These are phyloP conservation scores for Oncorhynchus nerka DNA, from an alignment of 2,113 vertebrate species.

Conservation along the genomic window DNA sequence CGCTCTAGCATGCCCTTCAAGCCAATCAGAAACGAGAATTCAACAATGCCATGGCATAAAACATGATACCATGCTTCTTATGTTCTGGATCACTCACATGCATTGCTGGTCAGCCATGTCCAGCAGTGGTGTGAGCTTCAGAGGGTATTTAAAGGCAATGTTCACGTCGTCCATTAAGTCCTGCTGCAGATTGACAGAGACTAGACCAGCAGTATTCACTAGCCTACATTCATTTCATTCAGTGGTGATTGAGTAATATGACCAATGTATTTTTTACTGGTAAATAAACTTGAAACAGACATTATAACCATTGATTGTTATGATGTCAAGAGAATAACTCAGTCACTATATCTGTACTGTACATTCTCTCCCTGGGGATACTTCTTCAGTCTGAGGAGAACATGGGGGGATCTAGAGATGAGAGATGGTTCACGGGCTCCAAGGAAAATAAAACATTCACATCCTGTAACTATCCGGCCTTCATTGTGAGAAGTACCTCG, in stretches of 20 bases:
- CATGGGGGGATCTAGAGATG: constrained; percentile 90
- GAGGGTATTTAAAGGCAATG: constrained; percentile 88
- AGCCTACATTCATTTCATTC: not conserved
- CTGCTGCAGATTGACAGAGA: constrained; percentile 57
- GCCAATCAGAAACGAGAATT: too few relatives aligned
- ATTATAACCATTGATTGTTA: not conserved
- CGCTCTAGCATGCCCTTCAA: too few relatives aligned
- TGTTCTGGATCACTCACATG: constrained; percentile 79
- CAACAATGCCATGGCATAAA: too few relatives aligned
- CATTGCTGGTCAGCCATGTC: constrained; percentile 97
- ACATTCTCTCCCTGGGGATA: constrained; percentile 90
- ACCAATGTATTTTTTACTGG: too few relatives aligned
- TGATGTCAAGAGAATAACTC: not conserved
- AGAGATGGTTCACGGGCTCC: not conserved
- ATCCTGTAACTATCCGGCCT: not conserved
- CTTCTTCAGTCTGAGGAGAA: constrained; percentile 92
- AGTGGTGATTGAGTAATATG: too few relatives aligned
- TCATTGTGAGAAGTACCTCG: constrained; percentile 74
- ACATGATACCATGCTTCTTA: not conserved
- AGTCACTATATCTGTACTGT: constrained; percentile 72
- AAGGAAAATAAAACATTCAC: not conserved
- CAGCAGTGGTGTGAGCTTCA: constrained; percentile 91
- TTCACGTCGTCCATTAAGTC: constrained; percentile 95
- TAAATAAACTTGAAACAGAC: not conserved
- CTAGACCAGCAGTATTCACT: not conserved